Base-by-base conservation (phyloP, 37 sponge, comb jelly and placozoan species). In the Aphrocallistes beatrix region DNA sequence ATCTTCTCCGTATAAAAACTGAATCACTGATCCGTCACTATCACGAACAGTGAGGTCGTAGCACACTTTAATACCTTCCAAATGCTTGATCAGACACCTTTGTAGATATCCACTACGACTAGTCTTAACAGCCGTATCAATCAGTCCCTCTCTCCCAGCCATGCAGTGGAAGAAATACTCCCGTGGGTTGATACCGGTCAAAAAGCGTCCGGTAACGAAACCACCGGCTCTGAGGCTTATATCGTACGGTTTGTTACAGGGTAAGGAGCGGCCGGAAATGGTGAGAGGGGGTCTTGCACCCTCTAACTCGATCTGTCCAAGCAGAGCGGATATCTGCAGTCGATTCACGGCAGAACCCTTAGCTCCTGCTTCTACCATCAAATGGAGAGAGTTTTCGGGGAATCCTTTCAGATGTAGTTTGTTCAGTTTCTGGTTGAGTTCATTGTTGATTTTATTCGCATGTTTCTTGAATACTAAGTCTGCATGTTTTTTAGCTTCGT, bases 121-220 rank as follows among this genome's bases (percentile, higher is more conserved):
- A 38, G 99, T 97, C 88, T 97, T 97, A 23, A 97, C 99, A 9
- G 99, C 99, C 34, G 99, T 97, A 82, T 97, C 99, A 32, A 97
- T 92, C 3, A 97, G 88, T 81, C 99, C 99, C 93, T 97, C 99
- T 51, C 99, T 48, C 17, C 99, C 99, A 40, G 99, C 99, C 99
- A 97, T 97, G 81, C 95, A 93, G 82, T 97, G 96, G 84, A 93
- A 92, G 91, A 91, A 97, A 83, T 93, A 93, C 83, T 97, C 99
- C 86, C 92, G 99, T 0, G 99, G 95, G 83, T 90, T 87, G n/a
- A 97, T 92, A 6, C 99, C 99, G 51, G 95, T 93, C 23, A 97
- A 84, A 51, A 97, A 97, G 19, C 99, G 60, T 19, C 92, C 94
- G 38, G 86, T 90, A 34, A 97, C 92, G 84, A 97, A 95, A 0